Evolutionary conservation across 2,888 invertebrate genomes (phyloP), one percentile per base, ranked within the genome.

Genomic region (Suillia variegata): DNA sequence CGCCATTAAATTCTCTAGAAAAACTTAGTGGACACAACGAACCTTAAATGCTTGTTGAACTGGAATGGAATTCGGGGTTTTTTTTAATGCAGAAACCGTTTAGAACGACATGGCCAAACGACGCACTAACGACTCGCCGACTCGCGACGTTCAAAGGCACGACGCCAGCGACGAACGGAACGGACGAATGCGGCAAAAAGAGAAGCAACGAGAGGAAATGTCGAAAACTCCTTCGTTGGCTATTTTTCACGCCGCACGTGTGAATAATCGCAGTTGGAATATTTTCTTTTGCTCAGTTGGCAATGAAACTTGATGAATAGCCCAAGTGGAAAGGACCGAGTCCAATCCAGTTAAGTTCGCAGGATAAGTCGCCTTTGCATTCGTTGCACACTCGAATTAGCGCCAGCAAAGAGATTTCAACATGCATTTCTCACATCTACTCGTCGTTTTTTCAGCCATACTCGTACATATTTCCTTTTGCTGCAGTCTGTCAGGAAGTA

Each of bases 201-300:
- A n/a, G n/a, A n/a, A n/a, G n/a, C n/a, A n/a, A n/a, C n/a, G n/a
- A n/a, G n/a, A n/a, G n/a, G n/a, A n/a, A n/a, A n/a, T n/a, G 26
- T 26, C 26, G 26, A 26, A 26, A 26, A 26, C 26, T 26, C 45
- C 45, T 2, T 49, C 33, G 18, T 33, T 68, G 65, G 69, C 59
- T 66, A 70, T 70, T 70, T 69, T 63, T 58, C 66, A 66, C 68
- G 73, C 70, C 64, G 68, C 75, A 78, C 75, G 78, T 77, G 76
- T 74, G 77, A 77, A 77, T 78, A 78, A 77, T 78, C 76, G 68
- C 73, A 67, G 68, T 45, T 45, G 6, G 13, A 18, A 18, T 45
- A 4, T 18, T 18, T 45, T 45, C 45, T 8, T n/a, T n/a, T 4
- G 38, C 45, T 45, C 20, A 8, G 17, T 45, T 20, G 20, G 45